Evolutionary conservation across 2,888 invertebrate genomes (phyloP), one percentile per base, ranked within the genome.

Genomic region (Endotricha flammealis): DNA sequence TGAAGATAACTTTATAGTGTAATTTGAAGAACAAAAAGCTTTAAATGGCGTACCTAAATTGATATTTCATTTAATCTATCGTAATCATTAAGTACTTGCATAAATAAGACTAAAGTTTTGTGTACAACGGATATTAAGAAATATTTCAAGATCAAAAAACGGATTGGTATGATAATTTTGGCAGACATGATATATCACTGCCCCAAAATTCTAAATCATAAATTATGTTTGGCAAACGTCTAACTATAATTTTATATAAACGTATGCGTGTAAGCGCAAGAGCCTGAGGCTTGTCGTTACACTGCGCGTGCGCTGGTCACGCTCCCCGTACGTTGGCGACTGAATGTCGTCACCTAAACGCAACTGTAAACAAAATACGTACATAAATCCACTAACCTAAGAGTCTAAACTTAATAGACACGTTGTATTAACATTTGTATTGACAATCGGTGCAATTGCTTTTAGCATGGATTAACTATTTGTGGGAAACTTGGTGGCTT

Each of bases 401-500:
- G 38, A 45, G 42, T 33, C 37, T 35, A 40, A 36, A 51, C 53
- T 56, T 10, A 39, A 46, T 50, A 48, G 44, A 28, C 29, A 44
- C 14, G 8, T 13, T 17, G 12, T 29, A 14, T 33, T 25, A 27
- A 42, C 13, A 27, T 8, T 29, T 7, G 22, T 41, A 49, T 48
- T 47, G 45, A 43, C 44, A 50, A 43, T 45, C 43, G 43, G 44
- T 49, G 44, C 52, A 53, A 54, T 48, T 47, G 46, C 46, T 44
- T 46, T 53, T 46, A 46, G 30, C 48, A 41, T 46, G 43, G 44
- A 54, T 57, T 55, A 57, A 45, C 57, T 53, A 53, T 49, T 56
- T 64, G 68, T 77, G 79, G 64, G 77, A 78, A 74, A 64, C 45
- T 47, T 42, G 48, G 29, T 31, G 45, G 55, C 64, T 65, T 60